Evolutionary conservation across 2,113 vertebrate species (phyloP), one percentile per base, ranked within the genome.

Genomic region (Ursus arctos): DNA sequence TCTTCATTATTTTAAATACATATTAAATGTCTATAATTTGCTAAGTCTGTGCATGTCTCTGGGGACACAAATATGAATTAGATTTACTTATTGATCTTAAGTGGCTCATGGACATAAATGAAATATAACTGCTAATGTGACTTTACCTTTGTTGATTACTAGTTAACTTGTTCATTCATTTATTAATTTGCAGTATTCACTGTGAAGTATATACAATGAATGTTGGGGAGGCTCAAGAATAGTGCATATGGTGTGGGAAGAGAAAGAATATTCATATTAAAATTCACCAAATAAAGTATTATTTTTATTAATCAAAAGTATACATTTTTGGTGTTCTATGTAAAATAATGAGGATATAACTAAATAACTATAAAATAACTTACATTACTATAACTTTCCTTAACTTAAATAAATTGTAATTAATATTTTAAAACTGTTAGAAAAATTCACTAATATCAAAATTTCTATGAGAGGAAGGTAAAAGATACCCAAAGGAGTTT

Each of bases 1-100:
- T 36, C 4, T 81, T 97, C 67, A 33, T 82, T 11, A 74, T 74
- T 86, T 97, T 94, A 95, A 65, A 59, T 94, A 57, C n/a, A 15
- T 47, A 65, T 36, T 36, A 82, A 43, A 57, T 59, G n/a, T 31
- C 28, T 53, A 40, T 0, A 57, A n/a, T 86, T 89, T 90, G 18
- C 40, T 55, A 71, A 49, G 26, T 71, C 11, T 31, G 2, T 53
- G 26, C 9, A 63, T 12, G 15, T 63, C 43, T 91, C 63, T 91
- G 36, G 4, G 14, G 15, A 47, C 2, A 61, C 13, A 4, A 72
- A 53, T 18, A 80, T 71, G 1, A 84, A 53, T 71, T 88, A 77
- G 26, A 85, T 0, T 95, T 79, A 55, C 0, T 49, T 33, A 76
- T 43, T 36, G n/a, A 83, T 90, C 2, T 72, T 61, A 80, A 63